Base-by-base conservation (phyloP, 1,140 invertebrate species). In the Saccostrea cuccullata region DNA sequence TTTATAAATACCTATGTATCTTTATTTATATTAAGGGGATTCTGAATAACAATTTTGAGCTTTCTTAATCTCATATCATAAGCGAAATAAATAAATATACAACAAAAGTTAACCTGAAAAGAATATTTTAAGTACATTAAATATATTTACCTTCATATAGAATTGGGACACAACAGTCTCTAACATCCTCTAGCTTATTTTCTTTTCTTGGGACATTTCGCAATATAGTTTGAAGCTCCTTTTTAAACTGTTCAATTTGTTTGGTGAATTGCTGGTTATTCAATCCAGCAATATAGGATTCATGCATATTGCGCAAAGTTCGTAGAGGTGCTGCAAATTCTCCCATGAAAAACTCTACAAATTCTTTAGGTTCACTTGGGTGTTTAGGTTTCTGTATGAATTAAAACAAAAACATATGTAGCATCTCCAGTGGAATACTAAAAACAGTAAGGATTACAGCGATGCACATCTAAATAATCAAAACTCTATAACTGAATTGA, bases 261-360 rank as follows among this genome's bases (percentile, higher is more conserved):
- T 77, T 26, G 8, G 70, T 36, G 12, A 77, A 36, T 55, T 84
- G 82, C 40, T 55, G 17, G n/a, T 84, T 84, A 40, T 84, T 84
- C 17, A 84, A 56, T 13, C 82, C 82, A n/a, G 82, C 40, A 55
- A 55, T 55, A 9, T 20, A 17, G 1, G 26, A 30, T 56, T 56
- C 40, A 20, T 84, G 82, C 82, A 84, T 84, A 11, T n/a, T 15
- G 20, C 55, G 36, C n/a, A 84, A 26, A 55, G 82, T 84, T 55
- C 82, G 82, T 23, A 84, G 9, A 15, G 82, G 82, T 11, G 82
- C 55, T 20, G 82, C 82, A 84, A 55, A 84, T 55, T 84, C 82
- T 84, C 82, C 82, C 40, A 84, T 84, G 23, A 84, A 84, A 56
- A 11, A 84, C 8, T 84, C n/a, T n/a, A 55, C 40, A 12, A 17